These are phyloP conservation scores for Hydrotaea diabolus DNA, from an alignment of 2,888 invertebrate genomes.

Conservation along the genomic window DNA sequence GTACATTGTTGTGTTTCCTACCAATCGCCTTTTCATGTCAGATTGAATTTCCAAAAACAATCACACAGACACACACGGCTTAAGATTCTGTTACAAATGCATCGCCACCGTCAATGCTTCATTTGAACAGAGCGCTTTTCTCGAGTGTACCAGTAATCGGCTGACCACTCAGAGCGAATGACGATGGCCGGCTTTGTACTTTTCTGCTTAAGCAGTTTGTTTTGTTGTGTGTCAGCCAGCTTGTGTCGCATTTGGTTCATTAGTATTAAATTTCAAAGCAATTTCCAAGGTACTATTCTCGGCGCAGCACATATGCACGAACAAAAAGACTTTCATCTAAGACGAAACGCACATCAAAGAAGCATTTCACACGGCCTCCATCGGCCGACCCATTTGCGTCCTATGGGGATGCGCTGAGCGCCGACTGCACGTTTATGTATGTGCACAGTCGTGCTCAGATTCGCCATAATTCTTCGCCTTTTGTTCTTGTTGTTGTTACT, in stretches of 20 bases:
- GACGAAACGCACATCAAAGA: constrained; percentile 48
- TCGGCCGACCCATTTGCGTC: neutral
- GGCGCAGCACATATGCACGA: neutral
- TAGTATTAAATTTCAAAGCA: constrained; percentile 63
- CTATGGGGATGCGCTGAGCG: neutral
- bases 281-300: constrained; percentile 46
- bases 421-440: constrained; percentile 17
- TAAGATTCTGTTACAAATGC: neutral
- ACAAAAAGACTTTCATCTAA: constrained; percentile 57
- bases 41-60: constrained; percentile 25
- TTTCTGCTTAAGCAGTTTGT: neutral
- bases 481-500: neutral
- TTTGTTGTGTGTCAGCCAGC: neutral
- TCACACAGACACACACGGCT: neutral
- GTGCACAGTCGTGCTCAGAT: neutral
- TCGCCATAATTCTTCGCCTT: constrained; percentile 7
- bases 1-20: neutral
- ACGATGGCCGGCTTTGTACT: neutral
- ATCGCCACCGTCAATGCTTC: too few species aligned
- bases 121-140: neutral
- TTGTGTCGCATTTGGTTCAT: constrained; percentile 23
- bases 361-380: constrained; percentile 28
- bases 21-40: constrained; percentile 18
- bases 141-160: constrained; percentile 13
- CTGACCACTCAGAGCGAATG: neutral